Conservation (phyloP, 2,797 vertebrate genomes). For the Anabas testudineus region DNA sequence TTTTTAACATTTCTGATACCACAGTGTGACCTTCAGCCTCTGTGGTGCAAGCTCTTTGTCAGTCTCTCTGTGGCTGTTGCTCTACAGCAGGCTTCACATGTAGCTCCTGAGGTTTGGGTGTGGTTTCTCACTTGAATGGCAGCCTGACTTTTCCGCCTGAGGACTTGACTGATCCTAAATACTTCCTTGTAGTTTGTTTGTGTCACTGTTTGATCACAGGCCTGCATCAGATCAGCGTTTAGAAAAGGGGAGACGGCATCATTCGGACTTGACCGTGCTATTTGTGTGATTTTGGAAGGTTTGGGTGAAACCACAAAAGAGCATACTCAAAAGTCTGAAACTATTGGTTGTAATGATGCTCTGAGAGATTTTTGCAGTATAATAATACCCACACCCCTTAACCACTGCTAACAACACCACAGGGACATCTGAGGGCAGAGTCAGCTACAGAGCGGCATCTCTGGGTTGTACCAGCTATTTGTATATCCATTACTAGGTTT, state of each 20-base stretch:
- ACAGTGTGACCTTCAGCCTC: slow-evolving; percentile 2
- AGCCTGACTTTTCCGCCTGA: slow-evolving; percentile 22
- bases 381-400: slow-evolving; percentile 55
- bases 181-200: slow-evolving; percentile 28
- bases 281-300: slow-evolving; percentile 34
- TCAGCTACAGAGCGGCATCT: slow-evolving; percentile 15
- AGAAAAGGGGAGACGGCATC: not conserved
- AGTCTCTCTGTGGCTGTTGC: slow-evolving; percentile 9
- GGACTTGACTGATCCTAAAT: slow-evolving; percentile 23
- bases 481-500: not conserved
- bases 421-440: slow-evolving; percentile 17
- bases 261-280: slow-evolving; percentile 7
- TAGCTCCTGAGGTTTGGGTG: slow-evolving; percentile 52
- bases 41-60: slow-evolving; percentile 10
- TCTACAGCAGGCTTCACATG: slow-evolving; percentile 20
- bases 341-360: slow-evolving; percentile 36
- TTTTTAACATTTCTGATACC: not conserved
- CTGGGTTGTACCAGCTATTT: slow-evolving; percentile 16
- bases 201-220: slow-evolving; percentile 5
- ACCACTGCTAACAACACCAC: slow-evolving; percentile 20
- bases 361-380: slow-evolving; percentile 20
- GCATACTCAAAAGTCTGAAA: slow-evolving; percentile 22
- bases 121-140: slow-evolving; percentile 58
- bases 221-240: slow-evolving; percentile 11
- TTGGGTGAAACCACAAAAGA: slow-evolving; percentile 37